Conservation (phyloP, 2,797 vertebrate species). For the Takifugu rubripes region DNA sequence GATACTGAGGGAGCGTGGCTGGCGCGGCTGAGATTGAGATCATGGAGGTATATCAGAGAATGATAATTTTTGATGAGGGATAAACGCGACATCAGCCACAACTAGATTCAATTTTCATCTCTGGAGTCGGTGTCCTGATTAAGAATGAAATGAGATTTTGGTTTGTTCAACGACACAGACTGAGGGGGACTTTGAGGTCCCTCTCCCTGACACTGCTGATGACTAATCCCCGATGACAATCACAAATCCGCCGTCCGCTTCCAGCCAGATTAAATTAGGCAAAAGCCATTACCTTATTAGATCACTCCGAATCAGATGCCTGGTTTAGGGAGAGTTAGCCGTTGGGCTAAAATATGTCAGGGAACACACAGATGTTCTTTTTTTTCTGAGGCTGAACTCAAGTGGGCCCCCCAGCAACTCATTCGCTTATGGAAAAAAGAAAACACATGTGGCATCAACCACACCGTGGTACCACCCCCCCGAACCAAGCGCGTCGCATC, state of each 20-base stretch:
- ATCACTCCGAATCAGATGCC: conserved; percentile 62
- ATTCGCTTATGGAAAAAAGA: conserved; percentile 7
- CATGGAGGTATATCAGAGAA: conserved; percentile 62
- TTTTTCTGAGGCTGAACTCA: neutral
- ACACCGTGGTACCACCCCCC: conserved; percentile 19
- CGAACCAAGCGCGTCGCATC: conserved; percentile 56
- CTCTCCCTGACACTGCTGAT: conserved; percentile 52
- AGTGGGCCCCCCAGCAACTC: neutral
- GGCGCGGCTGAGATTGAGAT: conserved; percentile 50
- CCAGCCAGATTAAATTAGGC: conserved; percentile 72
- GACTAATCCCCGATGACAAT: conserved; percentile 73
- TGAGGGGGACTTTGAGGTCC: conserved; percentile 45
- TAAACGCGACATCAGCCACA: conserved; percentile 60
- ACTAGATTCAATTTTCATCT: conserved; percentile 68
- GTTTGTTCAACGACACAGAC: conserved; percentile 61
- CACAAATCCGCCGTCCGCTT: conserved; percentile 67
- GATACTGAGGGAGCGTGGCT: conserved; percentile 44
- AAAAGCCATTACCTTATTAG: conserved; percentile 76
- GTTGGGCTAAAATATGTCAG: conserved; percentile 53
- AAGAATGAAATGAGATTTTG: conserved; percentile 73
- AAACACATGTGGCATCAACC: conserved; percentile 14
- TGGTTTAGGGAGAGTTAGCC: conserved; percentile 58
- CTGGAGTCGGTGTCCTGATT: conserved; percentile 64
- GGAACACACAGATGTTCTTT: neutral
- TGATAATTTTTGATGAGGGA: conserved; percentile 67